phyloP scores from a whole-genome alignment of 2,888 invertebrate species.

The Oscheius onirici region DNA sequence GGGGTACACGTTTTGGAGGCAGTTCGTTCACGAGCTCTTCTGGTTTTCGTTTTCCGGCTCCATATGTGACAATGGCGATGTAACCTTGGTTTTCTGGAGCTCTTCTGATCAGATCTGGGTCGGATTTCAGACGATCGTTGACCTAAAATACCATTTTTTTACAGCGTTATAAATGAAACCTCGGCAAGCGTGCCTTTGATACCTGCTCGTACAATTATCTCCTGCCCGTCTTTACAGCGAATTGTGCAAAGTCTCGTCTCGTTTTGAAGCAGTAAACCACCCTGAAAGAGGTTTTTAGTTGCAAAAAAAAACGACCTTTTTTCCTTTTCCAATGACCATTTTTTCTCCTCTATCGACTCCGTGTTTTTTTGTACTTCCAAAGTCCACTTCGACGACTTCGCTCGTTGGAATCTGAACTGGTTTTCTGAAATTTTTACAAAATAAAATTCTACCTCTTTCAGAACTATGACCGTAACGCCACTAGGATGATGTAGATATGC shows the following conservation, averaged over 20 bases:
- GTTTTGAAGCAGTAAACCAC: slow-evolving; percentile 52
- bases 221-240: slow-evolving; percentile 48
- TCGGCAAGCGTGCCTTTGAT: slow-evolving; percentile 52
- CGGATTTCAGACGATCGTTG: slow-evolving; percentile 50
- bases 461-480: slow-evolving; percentile 56
- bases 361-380: slow-evolving; percentile 49
- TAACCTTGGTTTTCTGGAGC: slow-evolving; percentile 58
- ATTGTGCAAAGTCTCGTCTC: slow-evolving; percentile 56
- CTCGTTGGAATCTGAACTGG: slow-evolving; percentile 39
- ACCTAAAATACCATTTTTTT: slow-evolving; percentile 28
- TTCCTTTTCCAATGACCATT: slow-evolving; percentile 54
- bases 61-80: slow-evolving; percentile 56
- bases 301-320: slow-evolving; percentile 40
- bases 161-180: slow-evolving; percentile 25
- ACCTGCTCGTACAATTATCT: slow-evolving; percentile 50
- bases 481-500: slow-evolving; percentile 60
- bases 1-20: slow-evolving; percentile 37
- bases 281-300: slow-evolving; percentile 31
- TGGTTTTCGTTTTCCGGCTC: slow-evolving; percentile 51
- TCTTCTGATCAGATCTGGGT: slow-evolving; percentile 55
- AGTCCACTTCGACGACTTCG: slow-evolving; percentile 52
- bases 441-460: slow-evolving; percentile 34
- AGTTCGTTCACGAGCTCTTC: slow-evolving; percentile 43
- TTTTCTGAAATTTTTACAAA: not conserved
- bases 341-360: slow-evolving; percentile 49